Conservation (phyloP, 2,888 invertebrate species). For the Folsomia manolachei region DNA sequence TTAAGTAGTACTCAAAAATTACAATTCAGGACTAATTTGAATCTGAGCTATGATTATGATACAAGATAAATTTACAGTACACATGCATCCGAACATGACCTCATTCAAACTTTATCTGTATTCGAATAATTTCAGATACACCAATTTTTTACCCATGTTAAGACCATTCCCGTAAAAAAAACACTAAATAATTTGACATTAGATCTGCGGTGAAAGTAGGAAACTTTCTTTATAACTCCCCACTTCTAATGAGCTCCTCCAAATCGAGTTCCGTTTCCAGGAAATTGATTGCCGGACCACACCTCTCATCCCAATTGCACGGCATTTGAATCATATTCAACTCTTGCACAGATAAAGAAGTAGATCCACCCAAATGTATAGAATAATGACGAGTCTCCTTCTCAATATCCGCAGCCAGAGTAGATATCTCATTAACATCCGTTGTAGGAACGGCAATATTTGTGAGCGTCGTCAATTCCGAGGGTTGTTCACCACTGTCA, state of each 20-base stretch:
- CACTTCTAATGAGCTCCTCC: slow-evolving; percentile 46
- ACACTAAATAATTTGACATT: too few relatives aligned
- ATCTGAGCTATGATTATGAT: background rate
- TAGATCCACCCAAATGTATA: slow-evolving; percentile 25
- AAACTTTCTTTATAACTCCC: slow-evolving; percentile 32
- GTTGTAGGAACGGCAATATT: slow-evolving; percentile 25
- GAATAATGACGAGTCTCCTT: slow-evolving; percentile 37
- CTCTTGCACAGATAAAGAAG: slow-evolving; percentile 14
- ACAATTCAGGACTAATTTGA: too few relatives aligned
- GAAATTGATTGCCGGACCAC: slow-evolving; percentile 29
- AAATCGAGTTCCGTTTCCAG: slow-evolving; percentile 46
- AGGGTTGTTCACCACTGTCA: background rate
- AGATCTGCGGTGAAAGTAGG: background rate
- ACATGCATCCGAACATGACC: too few relatives aligned
- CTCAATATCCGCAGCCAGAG: slow-evolving; percentile 18
- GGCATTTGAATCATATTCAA: background rate
- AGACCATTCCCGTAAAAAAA: background rate
- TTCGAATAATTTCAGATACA: too few relatives aligned
- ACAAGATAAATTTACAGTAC: background rate
- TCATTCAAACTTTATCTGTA: too few relatives aligned
- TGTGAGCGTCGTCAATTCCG: slow-evolving; percentile 25
- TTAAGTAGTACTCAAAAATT: too few relatives aligned
- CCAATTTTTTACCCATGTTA: background rate
- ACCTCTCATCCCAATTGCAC: slow-evolving; percentile 37
- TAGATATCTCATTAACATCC: slow-evolving; percentile 17